These are phyloP conservation scores for Dicaeum eximium DNA, from an alignment of 2,113 vertebrate genomes.

Conservation along the genomic window DNA sequence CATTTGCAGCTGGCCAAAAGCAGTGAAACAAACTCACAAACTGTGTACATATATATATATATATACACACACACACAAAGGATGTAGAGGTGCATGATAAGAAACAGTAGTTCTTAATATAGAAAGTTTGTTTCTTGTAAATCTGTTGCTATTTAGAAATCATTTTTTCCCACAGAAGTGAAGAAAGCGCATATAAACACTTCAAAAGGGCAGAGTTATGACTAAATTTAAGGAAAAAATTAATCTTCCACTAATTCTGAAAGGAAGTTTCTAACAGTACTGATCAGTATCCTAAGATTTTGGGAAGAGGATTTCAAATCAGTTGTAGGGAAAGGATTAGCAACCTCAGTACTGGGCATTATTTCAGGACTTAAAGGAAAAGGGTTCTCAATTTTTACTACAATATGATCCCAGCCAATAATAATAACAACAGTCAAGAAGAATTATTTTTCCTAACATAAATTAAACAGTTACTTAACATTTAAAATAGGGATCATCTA, in stretches of 20 bases:
- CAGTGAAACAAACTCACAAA: not conserved
- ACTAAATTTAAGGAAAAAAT: not conserved
- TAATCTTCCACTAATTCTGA: not conserved
- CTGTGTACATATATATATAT: not conserved
- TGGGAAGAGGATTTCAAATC: not conserved
- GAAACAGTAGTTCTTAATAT: not conserved
- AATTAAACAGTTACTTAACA: not conserved
- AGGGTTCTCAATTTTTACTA: not conserved
- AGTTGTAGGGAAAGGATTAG: not conserved
- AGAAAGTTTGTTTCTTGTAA: not conserved
- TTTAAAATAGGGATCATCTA: not conserved
- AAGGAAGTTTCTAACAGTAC: not conserved
- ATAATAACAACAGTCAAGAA: not conserved
- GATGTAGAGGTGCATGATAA: not conserved
- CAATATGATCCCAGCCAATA: not conserved
- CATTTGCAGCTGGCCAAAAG: not conserved
- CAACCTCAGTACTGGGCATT: not conserved
- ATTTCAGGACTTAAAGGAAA: not conserved
- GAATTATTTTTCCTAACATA: not conserved
- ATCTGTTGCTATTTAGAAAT: not conserved
- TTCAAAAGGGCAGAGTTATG: not conserved
- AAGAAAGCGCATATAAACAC: not conserved
- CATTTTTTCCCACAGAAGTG: not conserved
- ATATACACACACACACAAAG: fast-evolving
- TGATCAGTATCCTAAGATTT: not conserved